Base-by-base conservation (phyloP, 53 echinoderm and acorn worm genomes). In the Holothuria leucospilota region DNA sequence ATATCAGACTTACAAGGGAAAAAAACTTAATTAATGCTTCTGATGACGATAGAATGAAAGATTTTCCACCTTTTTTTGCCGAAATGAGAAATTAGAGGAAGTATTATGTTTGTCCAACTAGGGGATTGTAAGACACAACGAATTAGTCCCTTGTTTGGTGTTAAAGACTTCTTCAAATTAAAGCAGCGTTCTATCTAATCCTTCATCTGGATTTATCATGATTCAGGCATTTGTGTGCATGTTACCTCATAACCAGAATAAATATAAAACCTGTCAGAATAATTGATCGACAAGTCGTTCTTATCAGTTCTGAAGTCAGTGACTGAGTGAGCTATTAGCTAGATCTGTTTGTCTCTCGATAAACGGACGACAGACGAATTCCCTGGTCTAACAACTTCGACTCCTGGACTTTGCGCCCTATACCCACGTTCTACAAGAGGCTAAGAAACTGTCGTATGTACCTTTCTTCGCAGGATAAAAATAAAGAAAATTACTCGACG, bases 261-360 rank as follows among this genome's bases (percentile, higher is more conserved):
- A 71, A 71, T 42, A 71, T 71, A 71, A n/a, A 29, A 71, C 18
- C 71, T 71, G 71, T 71, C 71, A 71, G 21, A n/a, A 13, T 71
- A 71, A 71, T 71, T 71, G 71, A 71, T 71, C 29, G 71, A 71
- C 71, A 71, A 15, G 71, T n/a, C 29, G 15, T 39, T 6, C 34
- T 71, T 71, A 71, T 71, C 71, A 30, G 71, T 20, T 34, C 41
- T n/a, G 20, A 34, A 39, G 21, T 71, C 39, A 39, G 38, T 39
- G 71, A n/a, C 71, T 71, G 71, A 71, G 71, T 71, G 39, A 71
- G 71, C 71, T 71, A 71, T 71, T 71, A 71, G 71, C 21, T 34
- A 39, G 38, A 71, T 71, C 29, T 29, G 67, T 42, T 71, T 71
- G 71, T 71, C 39, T 71, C 71, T 39, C n/a, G 16, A 71, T 67